These are phyloP conservation scores for Baronia brevicornis DNA, from an alignment of 2,888 invertebrate genomes.

Conservation along the genomic window DNA sequence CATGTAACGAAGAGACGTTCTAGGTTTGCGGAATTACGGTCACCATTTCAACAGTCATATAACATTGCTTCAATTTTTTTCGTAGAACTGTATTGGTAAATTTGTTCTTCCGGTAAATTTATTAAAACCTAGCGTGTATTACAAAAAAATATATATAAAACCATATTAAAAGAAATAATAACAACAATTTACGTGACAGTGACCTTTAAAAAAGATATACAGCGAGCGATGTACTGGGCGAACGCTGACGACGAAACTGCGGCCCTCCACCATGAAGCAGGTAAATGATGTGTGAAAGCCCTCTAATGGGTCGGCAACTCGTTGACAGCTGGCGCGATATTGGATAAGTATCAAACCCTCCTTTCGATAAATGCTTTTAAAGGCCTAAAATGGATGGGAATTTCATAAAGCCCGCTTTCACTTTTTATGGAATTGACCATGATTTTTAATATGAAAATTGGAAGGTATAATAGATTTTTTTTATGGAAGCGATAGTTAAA, in stretches of 20 bases:
- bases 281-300: constrained; percentile 25
- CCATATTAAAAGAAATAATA: constrained; percentile 1
- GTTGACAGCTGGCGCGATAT: constrained; percentile 8
- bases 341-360: constrained; percentile 7
- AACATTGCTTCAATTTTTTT: no score
- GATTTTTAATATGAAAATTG: constrained; percentile 1
- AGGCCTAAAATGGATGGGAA: background rate
- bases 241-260: constrained; percentile 44
- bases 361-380: constrained; percentile 2
- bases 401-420: no score
- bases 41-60: no score
- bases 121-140: no score
- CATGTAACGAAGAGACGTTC: no score
- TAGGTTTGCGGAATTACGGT: no score
- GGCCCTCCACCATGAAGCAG: constrained; percentile 36
- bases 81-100: no score
- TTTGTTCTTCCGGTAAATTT: no score
- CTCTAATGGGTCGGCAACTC: constrained; percentile 6
- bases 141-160: no score
- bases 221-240: constrained; percentile 35
- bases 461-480: no score
- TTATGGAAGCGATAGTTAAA: no score
- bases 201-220: constrained; percentile 31
- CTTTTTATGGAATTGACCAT: no score
- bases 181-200: constrained; percentile 30